Conservation (phyloP, 2,888 invertebrate genomes). For the Stenotaenia linearis region DNA sequence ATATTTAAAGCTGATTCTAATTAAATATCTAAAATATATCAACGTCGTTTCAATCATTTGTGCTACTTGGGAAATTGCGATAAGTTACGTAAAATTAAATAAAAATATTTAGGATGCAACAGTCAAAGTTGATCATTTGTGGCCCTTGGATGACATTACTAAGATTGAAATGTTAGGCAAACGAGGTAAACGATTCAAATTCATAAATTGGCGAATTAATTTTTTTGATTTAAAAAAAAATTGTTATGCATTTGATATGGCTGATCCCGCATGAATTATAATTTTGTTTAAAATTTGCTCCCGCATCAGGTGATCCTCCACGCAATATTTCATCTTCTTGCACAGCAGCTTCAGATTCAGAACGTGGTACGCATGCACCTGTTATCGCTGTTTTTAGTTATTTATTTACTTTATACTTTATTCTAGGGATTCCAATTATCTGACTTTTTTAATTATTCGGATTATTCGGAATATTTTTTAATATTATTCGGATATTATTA, state of each 20-base stretch:
- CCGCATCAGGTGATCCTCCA: constrained; percentile 3
- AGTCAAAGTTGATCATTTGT: constrained; percentile 55
- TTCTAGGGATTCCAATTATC: too few relatives aligned
- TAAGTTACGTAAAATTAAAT: too few relatives aligned
- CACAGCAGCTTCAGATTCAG: constrained; percentile 4
- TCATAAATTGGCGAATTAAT: too few relatives aligned
- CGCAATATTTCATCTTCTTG: background rate
- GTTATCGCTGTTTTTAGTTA: background rate
- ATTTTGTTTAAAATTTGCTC: background rate
- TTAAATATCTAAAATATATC: too few relatives aligned
- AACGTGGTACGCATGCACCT: constrained; percentile 24
- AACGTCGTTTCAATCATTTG: too few relatives aligned
- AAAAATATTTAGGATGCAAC: constrained; percentile 45
- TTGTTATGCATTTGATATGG: background rate
- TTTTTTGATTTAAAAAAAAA: background rate
- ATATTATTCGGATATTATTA: too few relatives aligned
- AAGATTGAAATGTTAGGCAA: constrained; percentile 34
- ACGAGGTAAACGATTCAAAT: constrained; percentile 30
- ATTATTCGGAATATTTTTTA: too few relatives aligned
- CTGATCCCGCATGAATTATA: background rate
- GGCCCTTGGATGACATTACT: constrained; percentile 57
- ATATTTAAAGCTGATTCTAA: too few relatives aligned
- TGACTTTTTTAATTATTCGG: too few relatives aligned
- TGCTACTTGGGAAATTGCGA: too few relatives aligned
- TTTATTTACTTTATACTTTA: too few relatives aligned